phyloP scores from a whole-genome alignment of 2,888 invertebrate species.

The Minunthozetes semirufus region DNA sequence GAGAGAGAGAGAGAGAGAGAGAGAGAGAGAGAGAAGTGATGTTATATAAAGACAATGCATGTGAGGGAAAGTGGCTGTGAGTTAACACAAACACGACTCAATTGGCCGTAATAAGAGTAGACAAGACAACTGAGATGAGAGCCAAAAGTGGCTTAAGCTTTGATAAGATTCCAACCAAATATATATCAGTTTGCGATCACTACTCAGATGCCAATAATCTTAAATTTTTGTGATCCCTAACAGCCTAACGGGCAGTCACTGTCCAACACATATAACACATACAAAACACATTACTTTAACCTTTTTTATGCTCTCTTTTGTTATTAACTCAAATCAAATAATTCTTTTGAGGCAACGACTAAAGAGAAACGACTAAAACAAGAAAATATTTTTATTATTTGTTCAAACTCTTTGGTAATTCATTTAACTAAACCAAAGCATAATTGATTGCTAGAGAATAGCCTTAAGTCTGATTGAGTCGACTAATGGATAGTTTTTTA shows the following conservation, averaged over 20 bases:
- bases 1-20: background rate
- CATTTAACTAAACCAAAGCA: slow-evolving; percentile 7
- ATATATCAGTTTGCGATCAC: slow-evolving; percentile 16
- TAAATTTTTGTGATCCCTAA: slow-evolving; percentile 3
- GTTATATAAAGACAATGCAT: slow-evolving; percentile 5
- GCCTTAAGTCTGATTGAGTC: background rate
- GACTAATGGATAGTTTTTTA: background rate
- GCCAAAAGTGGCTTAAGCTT: slow-evolving; percentile 27
- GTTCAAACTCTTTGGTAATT: background rate
- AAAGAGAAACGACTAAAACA: too few relatives aligned
- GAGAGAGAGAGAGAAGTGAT: background rate
- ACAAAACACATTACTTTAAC: background rate
- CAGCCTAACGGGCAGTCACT: slow-evolving; percentile 1
- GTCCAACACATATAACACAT: background rate
- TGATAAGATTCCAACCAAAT: slow-evolving; percentile 1
- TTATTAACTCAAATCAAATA: slow-evolving; percentile 27
- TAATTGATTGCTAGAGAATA: background rate
- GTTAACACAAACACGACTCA: slow-evolving; percentile 23
- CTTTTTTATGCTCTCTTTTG: background rate
- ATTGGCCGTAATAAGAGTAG: slow-evolving; percentile 31
- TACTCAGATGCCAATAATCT: background rate
- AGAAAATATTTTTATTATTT: background rate
- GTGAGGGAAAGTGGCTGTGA: slow-evolving; percentile 23
- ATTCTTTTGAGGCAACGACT: background rate
- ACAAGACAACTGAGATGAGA: slow-evolving; percentile 31